phyloP scores from a whole-genome alignment of 2,113 vertebrate species.

The Brevimyrus niger region DNA sequence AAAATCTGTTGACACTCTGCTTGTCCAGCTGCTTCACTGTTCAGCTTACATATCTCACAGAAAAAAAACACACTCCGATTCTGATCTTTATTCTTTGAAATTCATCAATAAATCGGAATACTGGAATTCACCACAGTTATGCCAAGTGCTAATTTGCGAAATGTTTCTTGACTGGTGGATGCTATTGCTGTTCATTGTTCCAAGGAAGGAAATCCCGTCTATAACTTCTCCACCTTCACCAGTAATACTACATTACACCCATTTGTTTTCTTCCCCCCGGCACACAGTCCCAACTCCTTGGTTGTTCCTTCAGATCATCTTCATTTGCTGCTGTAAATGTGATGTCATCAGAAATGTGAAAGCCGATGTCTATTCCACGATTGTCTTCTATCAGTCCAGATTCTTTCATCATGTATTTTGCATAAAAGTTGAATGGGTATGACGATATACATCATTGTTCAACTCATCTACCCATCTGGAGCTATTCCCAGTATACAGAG shows the following conservation, averaged over 20 bases:
- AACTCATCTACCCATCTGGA: background rate
- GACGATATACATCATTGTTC: background rate
- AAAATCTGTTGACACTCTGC: background rate
- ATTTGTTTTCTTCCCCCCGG: background rate
- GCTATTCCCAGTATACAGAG: background rate
- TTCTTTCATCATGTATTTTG: background rate
- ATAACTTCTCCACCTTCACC: background rate
- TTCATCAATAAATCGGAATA: background rate
- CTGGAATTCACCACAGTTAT: background rate
- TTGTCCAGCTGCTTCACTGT: background rate
- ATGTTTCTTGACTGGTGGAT: background rate
- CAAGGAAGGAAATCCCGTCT: background rate
- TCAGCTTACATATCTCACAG: background rate
- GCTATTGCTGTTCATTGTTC: background rate
- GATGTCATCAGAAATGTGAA: background rate
- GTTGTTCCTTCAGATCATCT: background rate
- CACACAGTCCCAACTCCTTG: background rate
- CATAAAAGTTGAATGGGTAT: background rate
- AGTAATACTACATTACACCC: background rate
- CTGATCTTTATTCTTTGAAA: background rate
- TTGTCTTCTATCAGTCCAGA: background rate
- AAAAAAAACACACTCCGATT: background rate
- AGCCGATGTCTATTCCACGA: background rate
- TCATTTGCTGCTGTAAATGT: background rate
- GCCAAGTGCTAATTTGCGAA: background rate